Evolutionary conservation across 2,797 vertebrate species (phyloP).

Genomic region (Aulostomus chinensis): DNA sequence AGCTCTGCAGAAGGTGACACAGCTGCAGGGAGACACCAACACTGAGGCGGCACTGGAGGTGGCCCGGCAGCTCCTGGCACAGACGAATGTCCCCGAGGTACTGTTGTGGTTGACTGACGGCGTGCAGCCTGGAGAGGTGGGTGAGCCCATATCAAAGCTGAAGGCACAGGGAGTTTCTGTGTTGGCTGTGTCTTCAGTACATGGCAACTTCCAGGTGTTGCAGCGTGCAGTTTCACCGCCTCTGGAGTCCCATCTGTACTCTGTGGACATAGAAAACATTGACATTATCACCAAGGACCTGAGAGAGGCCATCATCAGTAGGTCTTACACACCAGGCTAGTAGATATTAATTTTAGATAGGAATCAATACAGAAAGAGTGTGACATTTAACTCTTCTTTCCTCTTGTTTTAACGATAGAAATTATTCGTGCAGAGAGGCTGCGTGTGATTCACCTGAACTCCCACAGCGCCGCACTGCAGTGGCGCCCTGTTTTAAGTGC

Average conservation of each 20-base stretch:
- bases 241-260: conserved; percentile 82
- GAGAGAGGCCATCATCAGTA: conserved; percentile 84
- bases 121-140: conserved; percentile 84
- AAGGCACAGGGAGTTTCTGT: conserved; percentile 83
- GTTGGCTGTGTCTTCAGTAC: conserved; percentile 85
- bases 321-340: conserved; percentile 10
- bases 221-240: conserved; percentile 83
- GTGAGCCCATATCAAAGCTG: conserved; percentile 78
- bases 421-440: conserved; percentile 62
- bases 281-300: conserved; percentile 84
- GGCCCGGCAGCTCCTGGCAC: conserved; percentile 72
- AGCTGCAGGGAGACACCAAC: conserved; percentile 90
- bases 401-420: conserved; percentile 43
- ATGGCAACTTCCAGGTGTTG: conserved; percentile 82
- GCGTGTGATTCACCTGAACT: conserved; percentile 54
- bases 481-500: conserved; percentile 65
- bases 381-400: background rate
- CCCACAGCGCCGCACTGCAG: conserved; percentile 70
- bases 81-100: conserved; percentile 78
- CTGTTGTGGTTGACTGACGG: conserved; percentile 93
- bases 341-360: no score
- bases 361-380: no score
- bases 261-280: conserved; percentile 88
- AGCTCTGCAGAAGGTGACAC: conserved; percentile 73
- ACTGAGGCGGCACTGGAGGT: conserved; percentile 80